Base-by-base conservation (phyloP, 2,888 invertebrate genomes). In the Elysia crispata region DNA sequence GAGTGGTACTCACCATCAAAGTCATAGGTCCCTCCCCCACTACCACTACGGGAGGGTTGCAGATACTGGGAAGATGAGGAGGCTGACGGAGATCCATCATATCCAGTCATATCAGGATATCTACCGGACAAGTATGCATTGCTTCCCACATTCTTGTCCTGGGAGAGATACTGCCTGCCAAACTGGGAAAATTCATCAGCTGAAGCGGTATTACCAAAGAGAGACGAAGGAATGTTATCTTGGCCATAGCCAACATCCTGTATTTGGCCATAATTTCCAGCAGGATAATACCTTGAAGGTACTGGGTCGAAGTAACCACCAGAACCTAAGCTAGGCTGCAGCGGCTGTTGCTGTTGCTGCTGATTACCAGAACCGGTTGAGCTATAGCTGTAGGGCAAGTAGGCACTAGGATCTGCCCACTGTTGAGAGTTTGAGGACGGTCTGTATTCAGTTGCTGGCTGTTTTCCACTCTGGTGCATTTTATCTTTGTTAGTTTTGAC, bases 171-270 rank as follows among this genome's bases (percentile, higher is more conserved):
- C n/a, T 74, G 66, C n/a, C 76, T 72, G 23, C 80, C 80, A 66
- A 72, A 76, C 70, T 80, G 80, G 18, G 76, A 76, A 8, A 76
- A 80, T 8, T 72, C 76, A 70, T 80, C 80, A 54, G 66, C 31
- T 18, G 70, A 50, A 5, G 67, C 76, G 8, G 69, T 31, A 20
- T 76, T 76, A n/a, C 64, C 76, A 41, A 80, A 30, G 20, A 80
- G 50, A 23, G 76, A 33, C 57, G 57, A 41, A 33, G 76, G 76
- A n/a, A 80, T 20, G 20, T 76, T 33, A 28, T 80, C 76, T 23
- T 76, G 33, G 5, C 64, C 0, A 30, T 80, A 76, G 54, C 50
- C 64, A n/a, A 60, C 23, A 28, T 77, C 49, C 11, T 41, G 41
- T 41, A 41, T 41, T 11, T 41, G 41, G 3, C 41, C 41, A 41